phyloP scores from a whole-genome alignment of 2,888 invertebrate species.

The Drosophila borealis region DNA sequence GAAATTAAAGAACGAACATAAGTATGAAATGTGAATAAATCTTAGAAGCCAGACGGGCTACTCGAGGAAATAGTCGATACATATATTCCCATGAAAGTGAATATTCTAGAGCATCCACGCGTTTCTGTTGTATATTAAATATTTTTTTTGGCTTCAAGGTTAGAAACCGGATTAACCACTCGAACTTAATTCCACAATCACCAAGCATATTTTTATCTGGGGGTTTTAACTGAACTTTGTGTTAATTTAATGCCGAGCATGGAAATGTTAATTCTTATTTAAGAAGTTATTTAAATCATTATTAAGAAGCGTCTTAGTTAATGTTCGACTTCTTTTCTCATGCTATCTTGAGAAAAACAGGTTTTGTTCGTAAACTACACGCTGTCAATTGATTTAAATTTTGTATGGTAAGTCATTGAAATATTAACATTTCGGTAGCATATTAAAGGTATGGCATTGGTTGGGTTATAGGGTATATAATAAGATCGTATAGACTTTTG shows the following conservation, averaged over 20 bases:
- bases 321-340: background rate
- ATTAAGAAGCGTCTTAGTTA: background rate
- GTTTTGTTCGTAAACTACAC: background rate
- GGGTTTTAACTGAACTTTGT: constrained; percentile 22
- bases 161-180: constrained; percentile 50
- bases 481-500: background rate
- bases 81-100: background rate
- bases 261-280: constrained; percentile 12
- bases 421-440: background rate
- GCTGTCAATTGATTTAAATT: background rate
- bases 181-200: constrained; percentile 6
- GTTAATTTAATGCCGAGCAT: constrained; percentile 20
- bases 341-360: background rate
- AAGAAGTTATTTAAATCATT: constrained; percentile 11
- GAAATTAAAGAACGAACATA: background rate
- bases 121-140: constrained; percentile 2
- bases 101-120: constrained; percentile 38
- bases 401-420: background rate
- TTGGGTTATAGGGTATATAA: background rate
- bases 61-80: background rate
- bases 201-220: constrained; percentile 13
- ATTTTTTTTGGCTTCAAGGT: constrained; percentile 37
- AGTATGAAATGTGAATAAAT: background rate
- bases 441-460: background rate
- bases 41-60: background rate